Percentiles rank a stretch among this genome's conserved stretches.
Evolutionary conservation across 2,797 vertebrate species (phyloP).

Genomic region (Hydrolagus colliei): DNA sequence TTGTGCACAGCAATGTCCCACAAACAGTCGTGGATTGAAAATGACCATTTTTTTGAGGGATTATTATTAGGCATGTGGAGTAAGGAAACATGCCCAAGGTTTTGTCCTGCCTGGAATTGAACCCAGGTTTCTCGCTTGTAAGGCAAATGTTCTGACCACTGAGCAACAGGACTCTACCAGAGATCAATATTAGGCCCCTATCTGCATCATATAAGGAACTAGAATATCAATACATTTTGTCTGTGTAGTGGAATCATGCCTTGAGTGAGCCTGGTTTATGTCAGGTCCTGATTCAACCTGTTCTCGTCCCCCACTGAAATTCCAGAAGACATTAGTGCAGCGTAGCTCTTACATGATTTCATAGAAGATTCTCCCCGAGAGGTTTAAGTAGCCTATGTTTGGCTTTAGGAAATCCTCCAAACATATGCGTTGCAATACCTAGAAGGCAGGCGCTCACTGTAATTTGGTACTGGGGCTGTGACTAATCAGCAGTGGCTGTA

Average conservation of each 20-base stretch:
- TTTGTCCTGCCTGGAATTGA: no score
- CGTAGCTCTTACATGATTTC: neutral
- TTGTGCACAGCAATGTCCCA: no score
- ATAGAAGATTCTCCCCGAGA: neutral
- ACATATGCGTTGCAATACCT: neutral
- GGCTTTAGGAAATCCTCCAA: neutral
- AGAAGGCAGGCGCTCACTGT: slow-evolving; percentile 4
- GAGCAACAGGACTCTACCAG: no score
- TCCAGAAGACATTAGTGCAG: neutral
- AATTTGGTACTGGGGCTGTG: neutral
- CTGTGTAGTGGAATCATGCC: neutral
- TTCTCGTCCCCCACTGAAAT: neutral
- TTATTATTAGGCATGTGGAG: no score
- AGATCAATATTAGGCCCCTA: no score
- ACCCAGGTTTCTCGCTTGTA: no score
- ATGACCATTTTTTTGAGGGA: no score
- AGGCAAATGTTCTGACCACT: no score
- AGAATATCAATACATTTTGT: neutral
- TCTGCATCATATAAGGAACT: neutral
- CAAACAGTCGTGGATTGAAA: no score
- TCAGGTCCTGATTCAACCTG: no score
- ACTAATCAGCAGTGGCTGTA: neutral
- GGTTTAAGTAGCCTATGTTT: slow-evolving; percentile 3
- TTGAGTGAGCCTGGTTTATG: no score
- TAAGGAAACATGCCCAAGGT: no score